Percentiles rank a stretch among this genome's conserved stretches.
Evolutionary conservation across 2,797 vertebrate genomes (phyloP).

Genomic region (Bradypodion pumilum): DNA sequence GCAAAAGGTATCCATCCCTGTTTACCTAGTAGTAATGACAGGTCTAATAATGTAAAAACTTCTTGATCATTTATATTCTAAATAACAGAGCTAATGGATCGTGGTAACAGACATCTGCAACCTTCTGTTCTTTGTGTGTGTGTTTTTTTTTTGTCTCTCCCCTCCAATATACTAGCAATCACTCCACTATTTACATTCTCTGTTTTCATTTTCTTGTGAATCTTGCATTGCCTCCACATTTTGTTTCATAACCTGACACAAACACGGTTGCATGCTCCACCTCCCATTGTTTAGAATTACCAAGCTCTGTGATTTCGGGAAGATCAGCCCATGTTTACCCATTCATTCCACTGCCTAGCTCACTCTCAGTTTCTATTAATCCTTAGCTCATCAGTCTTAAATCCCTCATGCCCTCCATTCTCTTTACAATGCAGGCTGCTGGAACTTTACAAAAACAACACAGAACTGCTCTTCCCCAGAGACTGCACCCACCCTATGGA

Average conservation of each 20-base stretch:
- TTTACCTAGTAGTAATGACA: slow-evolving; percentile 5
- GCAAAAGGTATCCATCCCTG: not conserved
- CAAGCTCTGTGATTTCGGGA: not conserved
- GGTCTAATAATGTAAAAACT: not conserved
- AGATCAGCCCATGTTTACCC: slow-evolving; percentile 7
- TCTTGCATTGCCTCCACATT: slow-evolving; percentile 1
- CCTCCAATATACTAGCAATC: no score
- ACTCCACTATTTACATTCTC: not conserved
- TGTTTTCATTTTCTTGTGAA: not conserved
- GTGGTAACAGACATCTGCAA: not conserved
- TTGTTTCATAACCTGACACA: slow-evolving; percentile 36
- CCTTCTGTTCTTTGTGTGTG: not conserved
- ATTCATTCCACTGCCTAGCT: not conserved
- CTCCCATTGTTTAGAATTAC: not conserved
- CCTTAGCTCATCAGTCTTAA: slow-evolving; percentile 12
- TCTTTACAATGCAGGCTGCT: not conserved
- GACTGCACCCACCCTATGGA: no score
- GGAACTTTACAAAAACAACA: not conserved
- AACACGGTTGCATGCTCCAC: not conserved
- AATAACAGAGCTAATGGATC: not conserved
- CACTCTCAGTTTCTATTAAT: slow-evolving; percentile 22
- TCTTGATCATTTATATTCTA: not conserved
- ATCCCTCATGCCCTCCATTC: not conserved
- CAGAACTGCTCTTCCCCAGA: not conserved
- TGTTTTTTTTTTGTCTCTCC: no score